These are phyloP conservation scores for Cotesia glomerata DNA, from an alignment of 1,140 invertebrate species.

Conservation along the genomic window DNA sequence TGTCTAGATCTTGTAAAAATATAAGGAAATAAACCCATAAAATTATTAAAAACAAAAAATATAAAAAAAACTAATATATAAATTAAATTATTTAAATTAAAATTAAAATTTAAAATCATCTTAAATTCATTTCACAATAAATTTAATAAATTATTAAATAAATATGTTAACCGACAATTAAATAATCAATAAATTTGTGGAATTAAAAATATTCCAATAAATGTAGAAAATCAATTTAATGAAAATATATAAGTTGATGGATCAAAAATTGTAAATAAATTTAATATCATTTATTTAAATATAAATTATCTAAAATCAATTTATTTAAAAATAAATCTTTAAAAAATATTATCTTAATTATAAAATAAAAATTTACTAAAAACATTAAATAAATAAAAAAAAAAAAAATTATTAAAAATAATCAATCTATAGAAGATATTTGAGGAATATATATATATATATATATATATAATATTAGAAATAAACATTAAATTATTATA, in stretches of 20 bases:
- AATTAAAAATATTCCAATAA: neutral
- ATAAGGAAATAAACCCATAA: slow-evolving; percentile 71
- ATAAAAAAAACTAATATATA: slow-evolving; percentile 65
- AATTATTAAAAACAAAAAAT: slow-evolving; percentile 68
- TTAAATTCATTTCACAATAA: slow-evolving; percentile 39
- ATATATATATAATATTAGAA: too few relatives aligned
- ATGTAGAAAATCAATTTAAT: slow-evolving; percentile 6
- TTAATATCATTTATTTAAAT: slow-evolving; percentile 46
- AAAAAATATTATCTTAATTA: too few relatives aligned
- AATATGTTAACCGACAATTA: neutral
- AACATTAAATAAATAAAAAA: too few relatives aligned
- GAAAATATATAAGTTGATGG: slow-evolving; percentile 4
- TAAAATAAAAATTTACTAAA: too few relatives aligned
- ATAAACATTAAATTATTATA: too few relatives aligned
- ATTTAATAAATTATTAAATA: too few relatives aligned
- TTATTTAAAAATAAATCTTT: slow-evolving; percentile 64
- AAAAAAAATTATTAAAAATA: too few relatives aligned
- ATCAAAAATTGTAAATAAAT: slow-evolving; percentile 44
- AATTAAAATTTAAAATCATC: slow-evolving; percentile 58
- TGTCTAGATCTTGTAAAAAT: slow-evolving; percentile 72
- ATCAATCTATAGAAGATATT: too few relatives aligned
- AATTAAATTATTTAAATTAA: slow-evolving; percentile 64
- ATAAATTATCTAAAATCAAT: slow-evolving; percentile 62
- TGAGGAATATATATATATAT: too few relatives aligned
- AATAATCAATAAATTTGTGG: slow-evolving; percentile 4